These are phyloP conservation scores for Lateolabrax maculatus DNA, from an alignment of 2,797 vertebrate genomes.

Conservation along the genomic window DNA sequence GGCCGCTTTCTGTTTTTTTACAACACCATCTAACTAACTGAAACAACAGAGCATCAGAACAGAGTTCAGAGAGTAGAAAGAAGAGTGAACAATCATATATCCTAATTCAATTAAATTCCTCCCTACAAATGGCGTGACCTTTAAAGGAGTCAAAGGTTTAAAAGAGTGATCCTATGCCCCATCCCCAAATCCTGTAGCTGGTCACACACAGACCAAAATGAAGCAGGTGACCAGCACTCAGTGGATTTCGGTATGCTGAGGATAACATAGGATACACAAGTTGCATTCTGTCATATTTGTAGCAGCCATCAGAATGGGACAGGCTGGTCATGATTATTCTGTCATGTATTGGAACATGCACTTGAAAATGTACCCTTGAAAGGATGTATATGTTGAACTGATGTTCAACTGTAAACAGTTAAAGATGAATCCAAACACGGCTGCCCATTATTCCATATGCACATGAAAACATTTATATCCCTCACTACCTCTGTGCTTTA, in stretches of 20 bases:
- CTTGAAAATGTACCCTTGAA: too few species aligned
- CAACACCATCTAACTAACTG: conserved; percentile 70
- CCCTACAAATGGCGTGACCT: neutral
- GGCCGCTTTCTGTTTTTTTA: conserved; percentile 9
- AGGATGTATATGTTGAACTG: too few species aligned
- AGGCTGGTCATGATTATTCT: neutral
- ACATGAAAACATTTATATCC: neutral
- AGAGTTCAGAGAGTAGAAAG: neutral
- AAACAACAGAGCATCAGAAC: conserved; percentile 6
- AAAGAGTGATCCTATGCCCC: neutral
- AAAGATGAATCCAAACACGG: neutral
- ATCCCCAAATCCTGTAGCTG: neutral
- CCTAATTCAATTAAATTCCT: neutral
- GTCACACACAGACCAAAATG: neutral
- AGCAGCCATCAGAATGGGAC: neutral
- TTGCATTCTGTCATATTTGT: neutral
- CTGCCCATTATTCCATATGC: too few species aligned
- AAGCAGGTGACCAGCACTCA: too few species aligned
- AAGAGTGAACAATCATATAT: neutral
- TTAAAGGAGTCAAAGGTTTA: neutral
- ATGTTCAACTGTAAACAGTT: neutral
- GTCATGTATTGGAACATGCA: neutral
- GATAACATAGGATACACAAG: too few species aligned
- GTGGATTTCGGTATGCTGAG: neutral
- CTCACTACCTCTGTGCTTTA: neutral